Percentiles rank a stretch among this genome's conserved stretches.
These are phyloP conservation scores for Micoletzkya japonica DNA, from an alignment of 2,888 invertebrate species.

Conservation along the genomic window DNA sequence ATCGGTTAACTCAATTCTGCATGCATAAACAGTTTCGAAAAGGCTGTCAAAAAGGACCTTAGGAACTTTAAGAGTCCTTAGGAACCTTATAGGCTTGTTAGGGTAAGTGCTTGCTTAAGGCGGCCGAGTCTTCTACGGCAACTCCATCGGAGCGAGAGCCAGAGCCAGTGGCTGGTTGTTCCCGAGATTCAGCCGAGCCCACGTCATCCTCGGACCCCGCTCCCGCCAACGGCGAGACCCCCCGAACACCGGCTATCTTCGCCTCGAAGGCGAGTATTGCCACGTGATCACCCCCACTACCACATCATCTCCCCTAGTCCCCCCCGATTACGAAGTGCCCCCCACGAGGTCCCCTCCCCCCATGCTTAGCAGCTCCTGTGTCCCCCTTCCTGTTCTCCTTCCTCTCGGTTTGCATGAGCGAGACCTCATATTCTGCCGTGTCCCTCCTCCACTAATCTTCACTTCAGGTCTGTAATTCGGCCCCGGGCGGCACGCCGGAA, in stretches of 20 bases:
- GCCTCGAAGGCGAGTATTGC: slow-evolving; percentile 31
- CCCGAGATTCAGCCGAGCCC: neutral
- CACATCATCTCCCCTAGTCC: neutral
- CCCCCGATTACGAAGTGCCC: neutral
- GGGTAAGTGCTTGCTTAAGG: too few relatives aligned
- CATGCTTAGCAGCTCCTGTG: too few relatives aligned
- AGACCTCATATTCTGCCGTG: too few relatives aligned
- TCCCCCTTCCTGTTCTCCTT: slow-evolving; percentile 13
- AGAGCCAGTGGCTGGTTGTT: neutral
- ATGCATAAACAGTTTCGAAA: too few relatives aligned
- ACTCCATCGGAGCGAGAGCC: neutral
- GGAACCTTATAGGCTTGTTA: too few relatives aligned
- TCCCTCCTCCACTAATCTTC: too few relatives aligned
- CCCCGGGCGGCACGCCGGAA: slow-evolving; percentile 15
- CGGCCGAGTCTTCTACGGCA: too few relatives aligned
- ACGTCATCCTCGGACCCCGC: neutral
- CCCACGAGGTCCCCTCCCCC: neutral
- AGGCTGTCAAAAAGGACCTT: too few relatives aligned
- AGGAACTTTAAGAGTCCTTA: too few relatives aligned
- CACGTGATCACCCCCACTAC: neutral
- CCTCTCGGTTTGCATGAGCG: too few relatives aligned
- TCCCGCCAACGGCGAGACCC: slow-evolving; percentile 33
- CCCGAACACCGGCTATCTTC: slow-evolving; percentile 38
- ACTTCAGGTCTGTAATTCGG: slow-evolving; percentile 21
- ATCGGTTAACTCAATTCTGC: too few relatives aligned